Evolutionary conservation across 2,113 vertebrate genomes (phyloP), one percentile per base, ranked within the genome.

Genomic region (Aythya baeri): DNA sequence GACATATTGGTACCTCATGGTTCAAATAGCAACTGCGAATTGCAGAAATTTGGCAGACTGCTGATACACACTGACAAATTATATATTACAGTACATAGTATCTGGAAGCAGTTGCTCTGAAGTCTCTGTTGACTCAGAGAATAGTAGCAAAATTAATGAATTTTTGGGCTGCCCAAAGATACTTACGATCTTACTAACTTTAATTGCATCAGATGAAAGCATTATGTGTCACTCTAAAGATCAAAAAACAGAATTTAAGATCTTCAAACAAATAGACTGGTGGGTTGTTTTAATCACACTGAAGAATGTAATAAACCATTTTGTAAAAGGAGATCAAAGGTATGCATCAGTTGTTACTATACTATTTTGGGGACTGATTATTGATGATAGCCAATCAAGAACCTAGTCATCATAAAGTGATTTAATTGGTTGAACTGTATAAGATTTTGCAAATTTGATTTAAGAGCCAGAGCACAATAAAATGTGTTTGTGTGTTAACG

Each of bases 201-300:
- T 95, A 96, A 96, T 91, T 92, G 80, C 70, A 92, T 75, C 46
- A 94, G 89, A 96, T 96, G 91, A 96, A 96, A 96, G 89, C 12
- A 2, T 55, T 77, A 70, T 23, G 27, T 95, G 89, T 82, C 89
- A 96, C 78, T 86, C 72, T 57, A 63, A 89, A 94, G 89, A 96
- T 95, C 91, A 96, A 96, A 96, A 71, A 71, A 9, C 63, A 92
- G 70, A 84, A 91, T 89, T 92, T 84, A 68, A 87, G 65, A 91
- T 91, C 52, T 92, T 96, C 87, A 96, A 96, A 94, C 46, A 91
- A 91, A 91, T 1, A 91, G 52, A n/a, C 76, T 77, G 52, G 63
- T 86, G 58, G 7, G 46, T 68, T 92, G 55, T 52, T 96, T 88
- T 87, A 91, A 96, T 89, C 91, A 89, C 36, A 94, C 43, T 61